These are phyloP conservation scores for Helicolenus hilgendorfi DNA, from an alignment of 2,797 vertebrate genomes.

Conservation along the genomic window DNA sequence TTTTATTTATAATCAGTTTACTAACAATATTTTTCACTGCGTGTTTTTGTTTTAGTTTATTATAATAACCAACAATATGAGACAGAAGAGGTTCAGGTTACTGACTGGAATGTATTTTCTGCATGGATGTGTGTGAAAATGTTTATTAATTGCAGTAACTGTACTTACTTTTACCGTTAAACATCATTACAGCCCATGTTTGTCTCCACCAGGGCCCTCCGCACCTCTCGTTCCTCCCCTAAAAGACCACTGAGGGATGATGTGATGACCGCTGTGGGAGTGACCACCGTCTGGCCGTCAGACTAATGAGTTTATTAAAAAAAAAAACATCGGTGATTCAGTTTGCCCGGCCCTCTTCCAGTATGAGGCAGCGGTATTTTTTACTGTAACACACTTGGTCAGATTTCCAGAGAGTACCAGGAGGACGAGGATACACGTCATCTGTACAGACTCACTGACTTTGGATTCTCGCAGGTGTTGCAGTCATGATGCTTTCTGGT, in stretches of 20 bases:
- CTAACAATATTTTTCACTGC: too few relatives aligned
- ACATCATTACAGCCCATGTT: not conserved
- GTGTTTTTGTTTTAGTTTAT: not conserved
- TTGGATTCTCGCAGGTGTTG: not conserved
- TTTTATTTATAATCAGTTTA: too few relatives aligned
- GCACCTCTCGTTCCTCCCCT: not conserved
- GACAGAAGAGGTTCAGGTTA: not conserved
- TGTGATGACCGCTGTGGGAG: constrained; percentile 8
- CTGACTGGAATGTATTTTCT: not conserved
- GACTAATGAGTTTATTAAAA: constrained; percentile 29
- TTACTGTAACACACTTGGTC: not conserved
- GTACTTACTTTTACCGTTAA: not conserved
- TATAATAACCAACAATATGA: not conserved
- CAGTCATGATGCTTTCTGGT: constrained; percentile 13
- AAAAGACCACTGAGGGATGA: not conserved
- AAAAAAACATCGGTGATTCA: not conserved
- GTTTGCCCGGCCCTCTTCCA: constrained; percentile 15
- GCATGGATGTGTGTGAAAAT: not conserved
- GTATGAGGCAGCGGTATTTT: not conserved
- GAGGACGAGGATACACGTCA: not conserved
- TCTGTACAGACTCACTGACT: not conserved
- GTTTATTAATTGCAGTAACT: not conserved
- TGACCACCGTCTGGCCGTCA: not conserved
- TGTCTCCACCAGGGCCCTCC: not conserved
- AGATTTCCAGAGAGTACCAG: not conserved